These are phyloP conservation scores for Hermodice carunculata DNA, from an alignment of 2,888 invertebrate genomes.

Conservation along the genomic window DNA sequence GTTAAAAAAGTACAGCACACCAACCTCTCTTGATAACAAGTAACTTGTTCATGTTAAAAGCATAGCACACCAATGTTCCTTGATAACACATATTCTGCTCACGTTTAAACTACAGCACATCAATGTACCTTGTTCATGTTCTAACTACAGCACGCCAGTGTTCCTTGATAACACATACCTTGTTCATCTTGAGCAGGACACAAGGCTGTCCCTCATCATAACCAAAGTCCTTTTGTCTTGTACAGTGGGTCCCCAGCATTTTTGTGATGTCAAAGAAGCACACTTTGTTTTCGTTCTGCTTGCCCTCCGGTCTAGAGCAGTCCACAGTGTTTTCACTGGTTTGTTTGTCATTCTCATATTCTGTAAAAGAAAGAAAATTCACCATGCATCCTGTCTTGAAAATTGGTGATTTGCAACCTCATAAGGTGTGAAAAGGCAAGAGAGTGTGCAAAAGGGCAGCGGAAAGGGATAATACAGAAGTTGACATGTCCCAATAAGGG, in stretches of 20 bases:
- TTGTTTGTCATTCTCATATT: constrained; percentile 44
- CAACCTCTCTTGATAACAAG: no score
- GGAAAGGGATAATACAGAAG: no score
- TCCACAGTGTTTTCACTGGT: constrained; percentile 47
- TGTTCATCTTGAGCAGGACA: constrained; percentile 96
- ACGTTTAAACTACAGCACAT: no score
- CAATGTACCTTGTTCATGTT: no score
- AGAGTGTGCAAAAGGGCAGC: neutral
- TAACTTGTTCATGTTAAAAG: no score
- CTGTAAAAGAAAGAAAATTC: constrained; percentile 7
- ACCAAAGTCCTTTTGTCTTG: constrained; percentile 84
- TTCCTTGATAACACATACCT: no score
- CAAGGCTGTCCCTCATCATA: constrained; percentile 90
- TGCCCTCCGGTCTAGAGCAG: constrained; percentile 31
- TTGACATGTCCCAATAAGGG: no score
- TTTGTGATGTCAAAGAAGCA: constrained; percentile 84
- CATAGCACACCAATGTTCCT: no score
- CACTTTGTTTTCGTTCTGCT: constrained; percentile 69
- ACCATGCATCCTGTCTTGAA: constrained; percentile 11
- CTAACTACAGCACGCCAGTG: no score
- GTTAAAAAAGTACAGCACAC: no score
- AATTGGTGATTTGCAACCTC: neutral
- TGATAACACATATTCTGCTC: no score
- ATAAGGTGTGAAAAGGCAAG: neutral
- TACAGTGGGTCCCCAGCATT: constrained; percentile 79